Base-by-base conservation (phyloP, 2,888 invertebrate species). In the Leucophora obtusa region DNA sequence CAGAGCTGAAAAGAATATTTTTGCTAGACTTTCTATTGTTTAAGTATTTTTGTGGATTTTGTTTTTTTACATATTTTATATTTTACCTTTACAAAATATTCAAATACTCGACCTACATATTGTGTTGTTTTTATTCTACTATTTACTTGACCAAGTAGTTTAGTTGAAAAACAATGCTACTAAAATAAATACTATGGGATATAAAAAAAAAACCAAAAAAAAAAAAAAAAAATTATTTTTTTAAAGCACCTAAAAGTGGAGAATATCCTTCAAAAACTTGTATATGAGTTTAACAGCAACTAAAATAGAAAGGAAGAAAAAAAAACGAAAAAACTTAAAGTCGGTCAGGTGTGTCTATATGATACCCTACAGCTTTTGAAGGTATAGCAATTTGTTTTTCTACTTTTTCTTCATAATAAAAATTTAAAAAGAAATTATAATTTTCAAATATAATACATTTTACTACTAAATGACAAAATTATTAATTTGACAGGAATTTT, bases 71-170 rank as follows among this genome's bases (percentile, higher is more conserved):
- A 6, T 28, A 15, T 63, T 11, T 50, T 28, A 28, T 6, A 6
- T 28, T n/a, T 28, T 24, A 24, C 66, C 66, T 66, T 47, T 65
- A 53, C 38, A 65, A 35, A 65, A 65, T 38, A 54, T 66, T 66
- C 54, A 66, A 66, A 38, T 43, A 66, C 66, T 66, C 66, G 66
- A 66, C 66, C 66, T 56, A 66, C 38, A 66, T 56, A 43, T 56
- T 33, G 21, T 53, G 24, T 35, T 66, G 17, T 28, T 54, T 53
- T 18, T 15, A 35, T 35, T 53, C 21, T 54, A 14, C 18, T 54
- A 35, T 54, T 47, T 38, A 54, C 66, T 66, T 66, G 66, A 66
- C 66, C 66, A 66, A 66, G 66, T 66, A 43, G 38, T 43, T 54
- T 47, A 66, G 54, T 54, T 43, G 24, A 21, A 66, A 66, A 54